Percentiles rank a stretch among this genome's conserved stretches.
Conservation (phyloP, 2,888 invertebrate genomes). For the Drosophila acutilabella region DNA sequence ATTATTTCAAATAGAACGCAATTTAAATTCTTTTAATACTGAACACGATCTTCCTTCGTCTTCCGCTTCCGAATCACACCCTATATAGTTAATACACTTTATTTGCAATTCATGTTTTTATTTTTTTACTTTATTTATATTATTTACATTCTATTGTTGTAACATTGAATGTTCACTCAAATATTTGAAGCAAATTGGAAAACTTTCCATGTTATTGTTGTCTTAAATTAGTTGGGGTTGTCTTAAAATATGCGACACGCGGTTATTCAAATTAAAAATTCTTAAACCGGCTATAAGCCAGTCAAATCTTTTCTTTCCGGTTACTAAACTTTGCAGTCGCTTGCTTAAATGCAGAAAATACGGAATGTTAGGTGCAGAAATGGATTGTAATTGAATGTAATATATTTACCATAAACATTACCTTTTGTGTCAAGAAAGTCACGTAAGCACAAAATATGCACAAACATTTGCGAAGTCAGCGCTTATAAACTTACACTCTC, state of each 20-base stretch:
- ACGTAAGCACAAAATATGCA: conserved; percentile 61
- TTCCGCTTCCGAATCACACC: conserved; percentile 36
- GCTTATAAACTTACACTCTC: conserved; percentile 34
- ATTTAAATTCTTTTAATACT: conserved; percentile 66
- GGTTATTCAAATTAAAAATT: conserved; percentile 3
- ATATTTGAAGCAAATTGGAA: conserved; percentile 54
- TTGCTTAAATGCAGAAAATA: conserved; percentile 15
- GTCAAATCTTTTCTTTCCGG: conserved; percentile 18
- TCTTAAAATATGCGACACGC: conserved; percentile 3
- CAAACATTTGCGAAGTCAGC: conserved; percentile 55
- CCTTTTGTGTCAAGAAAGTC: conserved; percentile 47
- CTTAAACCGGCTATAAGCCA: conserved; percentile 26
- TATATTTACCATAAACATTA: conserved; percentile 7
- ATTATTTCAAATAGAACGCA: conserved; percentile 70
- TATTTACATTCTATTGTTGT: conserved; percentile 3
- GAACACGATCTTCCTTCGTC: conserved; percentile 32
- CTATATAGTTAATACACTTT: conserved; percentile 32
- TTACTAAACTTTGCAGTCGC: conserved; percentile 11
- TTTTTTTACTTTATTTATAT: conserved; percentile 10
- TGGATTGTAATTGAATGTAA: neutral
- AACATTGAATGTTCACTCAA: neutral
- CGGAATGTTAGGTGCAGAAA: conserved; percentile 1
- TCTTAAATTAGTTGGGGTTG: conserved; percentile 22
- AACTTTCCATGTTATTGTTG: conserved; percentile 44
- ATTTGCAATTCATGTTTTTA: conserved; percentile 15